Evolutionary conservation across 2,113 vertebrate species (phyloP), one percentile per base, ranked within the genome.

Genomic region (Corynorhinus townsendii): DNA sequence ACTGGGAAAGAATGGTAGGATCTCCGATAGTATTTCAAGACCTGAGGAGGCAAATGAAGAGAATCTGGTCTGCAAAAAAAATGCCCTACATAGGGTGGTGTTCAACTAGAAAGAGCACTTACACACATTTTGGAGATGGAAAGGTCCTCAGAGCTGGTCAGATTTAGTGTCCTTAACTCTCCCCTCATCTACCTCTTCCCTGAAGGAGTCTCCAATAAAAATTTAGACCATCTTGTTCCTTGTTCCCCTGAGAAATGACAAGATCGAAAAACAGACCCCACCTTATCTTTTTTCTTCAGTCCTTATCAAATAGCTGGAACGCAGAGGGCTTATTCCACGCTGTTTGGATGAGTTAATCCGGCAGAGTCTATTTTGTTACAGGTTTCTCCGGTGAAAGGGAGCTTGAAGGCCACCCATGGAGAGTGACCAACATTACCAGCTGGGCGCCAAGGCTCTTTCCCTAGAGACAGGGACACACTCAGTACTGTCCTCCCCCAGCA

Each of bases 221-320:
- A 64, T 40, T 72, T 35, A 59, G 16, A n/a, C n/a, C n/a, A 33
- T 68, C 47, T 86, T 81, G 38, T 59, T 84, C 19, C 73, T 79
- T 43, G 19, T 81, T 79, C 38, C 11, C 80, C 66, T 40, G 71
- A 66, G 90, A 56, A 97, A 52, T 28, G 12, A 45, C 40, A 38
- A 80, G 73, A 47, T 91, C 45, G 66, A 75, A 62, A 88, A 73
- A 38, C 38, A 82, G 84, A 59, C 76, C 35, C 80, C 40, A 54
- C 49, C 86, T 94, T 93, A 94, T 93, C 95, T 96, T 76, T 66
- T 49, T 68, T 94, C 91, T 89, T 93, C 43, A n/a, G 66, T 40
- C 84, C 93, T 96, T 91, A 95, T 80, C 93, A 94, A 49, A 54
- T 69, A 83, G 71, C 69, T 93, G 69, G 83, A 64, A 45, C 35